A percentile compares a stretch with the other conserved stretches of the same genome.
Conservation (phyloP, 2,113 vertebrate genomes). For the Nerophis lumbriciformis region DNA sequence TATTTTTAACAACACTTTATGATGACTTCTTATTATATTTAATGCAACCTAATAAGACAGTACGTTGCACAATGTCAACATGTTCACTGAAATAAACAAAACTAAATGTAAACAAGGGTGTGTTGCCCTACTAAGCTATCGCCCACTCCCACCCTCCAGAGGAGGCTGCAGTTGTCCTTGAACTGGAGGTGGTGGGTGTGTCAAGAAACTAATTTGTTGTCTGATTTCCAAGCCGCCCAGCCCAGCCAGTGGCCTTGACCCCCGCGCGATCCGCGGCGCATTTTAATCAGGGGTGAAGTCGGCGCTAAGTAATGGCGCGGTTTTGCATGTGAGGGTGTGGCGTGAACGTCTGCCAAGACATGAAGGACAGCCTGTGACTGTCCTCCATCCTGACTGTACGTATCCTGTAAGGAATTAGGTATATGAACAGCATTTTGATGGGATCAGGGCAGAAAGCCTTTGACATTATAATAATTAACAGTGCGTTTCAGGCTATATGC, state of each 20-base stretch:
- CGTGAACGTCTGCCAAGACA: constrained; percentile 6
- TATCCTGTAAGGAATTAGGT: constrained; percentile 7
- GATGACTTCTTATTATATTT: no score
- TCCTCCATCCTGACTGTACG: constrained; percentile 24
- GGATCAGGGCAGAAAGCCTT: constrained; percentile 7
- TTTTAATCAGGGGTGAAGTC: constrained; percentile 52
- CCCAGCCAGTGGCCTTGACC: constrained; percentile 46
- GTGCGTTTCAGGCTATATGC: constrained; percentile 6
- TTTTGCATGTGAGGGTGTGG: not conserved
- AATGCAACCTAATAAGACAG: no score
- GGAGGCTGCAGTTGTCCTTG: constrained; percentile 53
- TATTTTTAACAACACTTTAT: no score
- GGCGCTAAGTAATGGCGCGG: constrained; percentile 22
- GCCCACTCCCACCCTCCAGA: constrained; percentile 13
- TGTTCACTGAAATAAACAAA: no score
- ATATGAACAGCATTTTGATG: constrained; percentile 9
- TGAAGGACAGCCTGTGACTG: constrained; percentile 47
- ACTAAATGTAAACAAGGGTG: no score
- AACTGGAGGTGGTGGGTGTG: constrained; percentile 30
- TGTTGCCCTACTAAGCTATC: constrained; percentile 4
- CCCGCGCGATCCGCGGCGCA: constrained; percentile 37
- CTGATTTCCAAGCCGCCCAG: constrained; percentile 50
- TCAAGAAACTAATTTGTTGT: constrained; percentile 66
- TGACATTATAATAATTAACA: constrained; percentile 5
- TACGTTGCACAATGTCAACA: no score